These are phyloP conservation scores for Mythimna pallens DNA, from an alignment of 2,888 invertebrate species.

Conservation along the genomic window DNA sequence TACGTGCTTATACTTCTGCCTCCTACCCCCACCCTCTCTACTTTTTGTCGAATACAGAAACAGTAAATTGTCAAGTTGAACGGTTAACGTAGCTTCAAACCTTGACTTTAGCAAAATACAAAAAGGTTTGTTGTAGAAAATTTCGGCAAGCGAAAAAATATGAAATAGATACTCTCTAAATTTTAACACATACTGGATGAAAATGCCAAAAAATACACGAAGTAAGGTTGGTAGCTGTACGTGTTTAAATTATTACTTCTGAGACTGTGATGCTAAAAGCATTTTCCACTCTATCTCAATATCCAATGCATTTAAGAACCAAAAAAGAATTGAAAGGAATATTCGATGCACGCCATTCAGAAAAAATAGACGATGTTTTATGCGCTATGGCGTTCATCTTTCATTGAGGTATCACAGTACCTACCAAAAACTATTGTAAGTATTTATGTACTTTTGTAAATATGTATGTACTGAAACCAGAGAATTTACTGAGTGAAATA, in stretches of 20 bases:
- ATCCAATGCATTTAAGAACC: conserved; percentile 24
- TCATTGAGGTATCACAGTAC: conserved; percentile 1
- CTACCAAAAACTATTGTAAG: no score
- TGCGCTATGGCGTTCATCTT: conserved; percentile 1
- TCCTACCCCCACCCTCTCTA: no score
- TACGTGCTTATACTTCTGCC: no score
- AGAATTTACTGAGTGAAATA: no score
- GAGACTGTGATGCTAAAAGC: conserved; percentile 36
- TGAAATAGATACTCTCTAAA: not conserved
- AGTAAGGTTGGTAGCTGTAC: not conserved
- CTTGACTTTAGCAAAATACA: not conserved
- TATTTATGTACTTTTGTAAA: no score
- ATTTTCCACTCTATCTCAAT: conserved; percentile 37
- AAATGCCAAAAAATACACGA: not conserved
- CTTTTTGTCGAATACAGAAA: not conserved
- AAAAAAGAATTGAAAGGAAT: conserved; percentile 31
- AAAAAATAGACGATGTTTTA: conserved; percentile 3
- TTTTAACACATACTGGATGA: not conserved
- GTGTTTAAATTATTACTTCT: conserved; percentile 33
- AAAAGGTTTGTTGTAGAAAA: not conserved
- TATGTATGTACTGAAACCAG: no score
- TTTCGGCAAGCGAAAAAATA: conserved; percentile 1
- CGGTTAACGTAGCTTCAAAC: no score
- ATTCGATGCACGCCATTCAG: conserved; percentile 9
- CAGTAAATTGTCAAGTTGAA: not conserved